These are phyloP conservation scores for Euwallacea similis DNA, from an alignment of 1,140 invertebrate genomes.

Conservation along the genomic window DNA sequence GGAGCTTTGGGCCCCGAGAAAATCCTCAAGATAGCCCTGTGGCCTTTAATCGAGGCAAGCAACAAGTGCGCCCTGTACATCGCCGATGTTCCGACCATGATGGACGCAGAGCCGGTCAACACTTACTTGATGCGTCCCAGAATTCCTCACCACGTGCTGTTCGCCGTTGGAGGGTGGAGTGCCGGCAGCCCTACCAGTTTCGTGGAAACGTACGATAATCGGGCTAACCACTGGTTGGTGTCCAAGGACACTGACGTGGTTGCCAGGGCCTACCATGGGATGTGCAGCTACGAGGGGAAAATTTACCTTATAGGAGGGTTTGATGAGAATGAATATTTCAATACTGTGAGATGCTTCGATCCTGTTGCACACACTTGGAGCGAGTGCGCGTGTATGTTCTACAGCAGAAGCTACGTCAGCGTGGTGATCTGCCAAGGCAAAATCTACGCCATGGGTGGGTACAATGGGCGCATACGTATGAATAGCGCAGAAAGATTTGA, in stretches of 20 bases:
- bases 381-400: constrained; percentile 74
- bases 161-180: constrained; percentile 78
- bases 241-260: constrained; percentile 63
- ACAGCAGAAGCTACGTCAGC: constrained; percentile 75
- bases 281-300: constrained; percentile 65
- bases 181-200: constrained; percentile 76
- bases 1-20: constrained; percentile 36
- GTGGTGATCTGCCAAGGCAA: constrained; percentile 69
- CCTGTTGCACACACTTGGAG: constrained; percentile 65
- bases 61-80: constrained; percentile 48
- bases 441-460: constrained; percentile 87
- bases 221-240: constrained; percentile 67
- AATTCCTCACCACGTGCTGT: constrained; percentile 70
- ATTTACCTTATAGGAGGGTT: constrained; percentile 67
- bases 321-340: constrained; percentile 73
- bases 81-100: constrained; percentile 39
- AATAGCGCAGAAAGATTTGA: constrained; percentile 74
- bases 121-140: constrained; percentile 64
- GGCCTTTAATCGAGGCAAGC: constrained; percentile 59
- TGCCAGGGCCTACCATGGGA: constrained; percentile 74
- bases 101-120: constrained; percentile 56
- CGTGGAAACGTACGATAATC: constrained; percentile 76
- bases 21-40: constrained; percentile 49
- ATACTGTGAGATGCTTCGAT: constrained; percentile 68
- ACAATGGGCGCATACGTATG: constrained; percentile 79